Evolutionary conservation across 2,113 vertebrate genomes (phyloP).

Genomic region (Aythya baeri): DNA sequence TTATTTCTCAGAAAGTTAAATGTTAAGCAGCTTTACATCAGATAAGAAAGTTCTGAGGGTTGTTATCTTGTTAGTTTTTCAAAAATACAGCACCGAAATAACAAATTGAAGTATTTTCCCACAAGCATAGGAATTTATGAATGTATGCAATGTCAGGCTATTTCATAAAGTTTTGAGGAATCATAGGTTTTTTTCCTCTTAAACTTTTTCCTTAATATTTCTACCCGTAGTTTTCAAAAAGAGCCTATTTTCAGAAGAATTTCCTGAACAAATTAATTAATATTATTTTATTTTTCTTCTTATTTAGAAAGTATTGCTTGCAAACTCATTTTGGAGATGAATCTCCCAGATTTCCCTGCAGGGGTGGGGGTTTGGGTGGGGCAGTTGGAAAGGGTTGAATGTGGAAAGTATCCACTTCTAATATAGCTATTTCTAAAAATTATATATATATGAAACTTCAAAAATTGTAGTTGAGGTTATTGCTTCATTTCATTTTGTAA

Average conservation of each 20-base stretch:
- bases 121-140: neutral
- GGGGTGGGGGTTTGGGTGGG: too few relatives aligned
- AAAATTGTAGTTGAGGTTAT: neutral
- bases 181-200: neutral
- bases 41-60: accelerated
- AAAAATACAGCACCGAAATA: neutral
- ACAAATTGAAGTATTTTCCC: neutral
- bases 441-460: neutral
- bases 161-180: neutral
- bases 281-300: neutral
- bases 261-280: neutral
- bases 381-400: neutral
- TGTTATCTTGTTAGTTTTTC: neutral
- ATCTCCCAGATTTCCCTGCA: neutral
- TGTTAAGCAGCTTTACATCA: neutral
- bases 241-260: neutral
- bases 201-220: neutral
- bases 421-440: neutral
- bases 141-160: neutral
- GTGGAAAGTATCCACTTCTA: neutral
- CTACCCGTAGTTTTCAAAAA: neutral
- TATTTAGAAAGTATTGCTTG: neutral
- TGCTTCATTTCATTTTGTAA: neutral
- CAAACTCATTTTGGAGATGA: neutral
- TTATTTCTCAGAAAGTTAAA: neutral